Conservation (phyloP, 2,888 invertebrate genomes). For the Drepana falcataria region DNA sequence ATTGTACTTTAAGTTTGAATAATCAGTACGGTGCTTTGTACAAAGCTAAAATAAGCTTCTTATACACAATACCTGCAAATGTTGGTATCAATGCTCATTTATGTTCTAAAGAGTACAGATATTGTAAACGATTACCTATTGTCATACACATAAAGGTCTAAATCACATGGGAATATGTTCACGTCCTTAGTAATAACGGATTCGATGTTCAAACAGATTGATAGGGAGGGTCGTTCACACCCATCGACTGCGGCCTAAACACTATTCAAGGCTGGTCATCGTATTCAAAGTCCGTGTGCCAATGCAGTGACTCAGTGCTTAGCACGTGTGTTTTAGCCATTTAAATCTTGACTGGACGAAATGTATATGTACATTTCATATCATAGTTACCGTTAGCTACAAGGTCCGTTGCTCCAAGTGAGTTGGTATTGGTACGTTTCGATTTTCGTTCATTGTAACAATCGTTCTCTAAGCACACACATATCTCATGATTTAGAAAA, state of each 20-base stretch:
- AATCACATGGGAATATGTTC: neutral
- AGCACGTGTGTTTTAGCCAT: slow-evolving; percentile 17
- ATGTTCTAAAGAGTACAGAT: no score
- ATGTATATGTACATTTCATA: slow-evolving; percentile 15
- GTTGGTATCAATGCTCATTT: no score
- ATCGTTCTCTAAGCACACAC: neutral
- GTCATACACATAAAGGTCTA: no score
- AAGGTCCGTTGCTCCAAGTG: slow-evolving; percentile 21
- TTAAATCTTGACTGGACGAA: slow-evolving; percentile 14
- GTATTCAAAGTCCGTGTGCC: neutral
- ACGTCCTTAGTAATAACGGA: neutral
- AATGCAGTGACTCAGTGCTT: slow-evolving; percentile 16
- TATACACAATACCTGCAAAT: no score
- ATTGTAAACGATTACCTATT: no score
- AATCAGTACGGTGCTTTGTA: no score
- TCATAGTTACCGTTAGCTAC: slow-evolving; percentile 18
- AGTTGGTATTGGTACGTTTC: slow-evolving; percentile 11
- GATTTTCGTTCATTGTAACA: neutral
- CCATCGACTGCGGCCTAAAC: slow-evolving; percentile 9
- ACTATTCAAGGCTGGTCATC: slow-evolving; percentile 6
- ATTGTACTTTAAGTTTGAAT: no score
- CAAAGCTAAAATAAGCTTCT: no score
- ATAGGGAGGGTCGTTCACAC: slow-evolving; percentile 12
- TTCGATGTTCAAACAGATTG: neutral
- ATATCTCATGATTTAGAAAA: neutral